Conservation (phyloP, 2,888 invertebrate genomes). For the Synanthedon formicaeformis region DNA sequence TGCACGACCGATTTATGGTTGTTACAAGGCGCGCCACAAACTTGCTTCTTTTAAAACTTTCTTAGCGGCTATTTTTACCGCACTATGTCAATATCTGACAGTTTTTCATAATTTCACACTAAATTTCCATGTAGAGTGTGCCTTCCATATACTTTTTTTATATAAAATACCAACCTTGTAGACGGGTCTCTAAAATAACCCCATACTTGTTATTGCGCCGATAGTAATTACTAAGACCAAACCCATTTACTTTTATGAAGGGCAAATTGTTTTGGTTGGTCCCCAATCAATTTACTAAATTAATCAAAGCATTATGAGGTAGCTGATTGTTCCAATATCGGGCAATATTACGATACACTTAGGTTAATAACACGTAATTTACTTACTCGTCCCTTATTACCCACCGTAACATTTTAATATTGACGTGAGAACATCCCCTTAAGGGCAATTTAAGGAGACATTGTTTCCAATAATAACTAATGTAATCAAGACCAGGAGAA, state of each 20-base stretch:
- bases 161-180: too few species aligned
- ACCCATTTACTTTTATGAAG: slow-evolving; percentile 57
- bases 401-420: too few species aligned
- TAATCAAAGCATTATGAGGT: slow-evolving; percentile 26
- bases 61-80: neutral
- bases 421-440: too few species aligned
- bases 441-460: too few species aligned
- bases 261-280: slow-evolving; percentile 57
- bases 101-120: too few species aligned
- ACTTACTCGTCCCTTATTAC: neutral
- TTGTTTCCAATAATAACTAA: too few species aligned
- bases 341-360: neutral
- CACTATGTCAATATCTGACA: too few species aligned
- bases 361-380: neutral
- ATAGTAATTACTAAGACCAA: slow-evolving; percentile 24
- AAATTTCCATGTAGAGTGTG: too few species aligned
- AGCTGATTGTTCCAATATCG: neutral
- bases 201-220: too few species aligned
- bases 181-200: too few species aligned
- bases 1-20: slow-evolving; percentile 64
- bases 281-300: slow-evolving; percentile 63
- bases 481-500: too few species aligned
- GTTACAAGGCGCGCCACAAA: slow-evolving; percentile 61
- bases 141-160: too few species aligned
- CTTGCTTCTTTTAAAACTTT: slow-evolving; percentile 35